These are phyloP conservation scores for Leptothorax acervorum DNA, from an alignment of 2,888 invertebrate genomes.

Conservation along the genomic window DNA sequence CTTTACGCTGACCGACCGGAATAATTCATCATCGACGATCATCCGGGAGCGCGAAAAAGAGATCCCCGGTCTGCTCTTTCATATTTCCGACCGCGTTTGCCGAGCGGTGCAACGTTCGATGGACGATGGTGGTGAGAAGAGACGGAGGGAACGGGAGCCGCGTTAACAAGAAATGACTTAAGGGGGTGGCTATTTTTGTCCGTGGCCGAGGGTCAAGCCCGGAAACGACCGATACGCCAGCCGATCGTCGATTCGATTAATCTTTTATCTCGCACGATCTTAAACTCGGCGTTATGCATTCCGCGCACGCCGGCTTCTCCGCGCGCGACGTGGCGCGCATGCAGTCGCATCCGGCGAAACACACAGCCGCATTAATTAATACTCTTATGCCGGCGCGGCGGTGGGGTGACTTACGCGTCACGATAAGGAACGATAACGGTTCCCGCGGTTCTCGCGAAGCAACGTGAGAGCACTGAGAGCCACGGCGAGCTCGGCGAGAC, in stretches of 20 bases:
- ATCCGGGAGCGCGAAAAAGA: conserved; percentile 37
- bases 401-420: background rate
- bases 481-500: background rate
- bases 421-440: conserved; percentile 18
- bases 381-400: conserved; percentile 19
- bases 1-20: conserved; percentile 24
- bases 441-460: background rate
- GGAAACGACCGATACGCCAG: background rate
- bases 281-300: conserved; percentile 25
- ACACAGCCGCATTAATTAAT: conserved; percentile 42
- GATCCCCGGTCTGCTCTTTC: conserved; percentile 15
- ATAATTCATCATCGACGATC: conserved; percentile 52
- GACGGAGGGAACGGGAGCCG: too few species aligned
- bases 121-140: background rate
- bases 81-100: conserved; percentile 54
- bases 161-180: conserved; percentile 51
- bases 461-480: background rate
- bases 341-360: conserved; percentile 6
- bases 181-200: conserved; percentile 35
- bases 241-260: conserved; percentile 30
- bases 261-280: conserved; percentile 31
- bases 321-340: conserved; percentile 44
- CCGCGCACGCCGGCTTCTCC: background rate
- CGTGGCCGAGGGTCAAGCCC: background rate
- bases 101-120: conserved; percentile 16